Percentiles rank a stretch among this genome's conserved stretches.
Conservation (phyloP, 2,888 invertebrate genomes). For the Parnassius glacialis region DNA sequence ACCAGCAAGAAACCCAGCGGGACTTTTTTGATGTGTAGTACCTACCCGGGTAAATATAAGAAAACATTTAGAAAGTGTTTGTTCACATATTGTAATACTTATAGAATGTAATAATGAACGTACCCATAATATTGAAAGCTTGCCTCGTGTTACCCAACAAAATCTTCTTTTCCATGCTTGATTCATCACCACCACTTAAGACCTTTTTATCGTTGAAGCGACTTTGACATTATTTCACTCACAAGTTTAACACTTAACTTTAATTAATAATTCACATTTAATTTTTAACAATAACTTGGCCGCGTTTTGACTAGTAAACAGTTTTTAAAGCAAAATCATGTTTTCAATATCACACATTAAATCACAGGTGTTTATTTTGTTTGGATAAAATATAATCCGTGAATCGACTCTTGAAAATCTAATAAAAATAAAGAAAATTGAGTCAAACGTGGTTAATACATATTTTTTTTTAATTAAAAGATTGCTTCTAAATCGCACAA, state of each 20-base stretch:
- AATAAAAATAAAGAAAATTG: neutral
- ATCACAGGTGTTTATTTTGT: no score
- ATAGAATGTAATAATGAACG: conserved; percentile 34
- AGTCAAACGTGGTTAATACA: neutral
- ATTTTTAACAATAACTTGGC: no score
- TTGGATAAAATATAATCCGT: no score
- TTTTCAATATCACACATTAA: no score
- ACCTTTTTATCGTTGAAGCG: neutral
- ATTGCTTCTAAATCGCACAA: neutral
- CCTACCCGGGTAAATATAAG: no score
- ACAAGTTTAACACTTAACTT: no score
- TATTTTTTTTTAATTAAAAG: neutral
- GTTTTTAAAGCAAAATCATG: no score
- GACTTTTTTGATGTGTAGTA: no score
- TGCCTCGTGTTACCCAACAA: conserved; percentile 59
- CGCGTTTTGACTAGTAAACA: no score
- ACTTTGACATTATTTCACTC: conserved; percentile 10
- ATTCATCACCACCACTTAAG: conserved; percentile 51
- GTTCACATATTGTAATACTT: neutral
- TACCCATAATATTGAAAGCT: conserved; percentile 64
- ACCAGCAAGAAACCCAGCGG: no score
- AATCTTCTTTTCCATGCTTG: conserved; percentile 62
- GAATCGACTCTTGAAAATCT: neutral
- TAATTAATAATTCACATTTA: no score
- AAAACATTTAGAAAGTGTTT: no score